A percentile compares a stretch with the other conserved stretches of the same genome.
Evolutionary conservation across 2,113 vertebrate genomes (phyloP).

Genomic region (Marmota flaviventris): DNA sequence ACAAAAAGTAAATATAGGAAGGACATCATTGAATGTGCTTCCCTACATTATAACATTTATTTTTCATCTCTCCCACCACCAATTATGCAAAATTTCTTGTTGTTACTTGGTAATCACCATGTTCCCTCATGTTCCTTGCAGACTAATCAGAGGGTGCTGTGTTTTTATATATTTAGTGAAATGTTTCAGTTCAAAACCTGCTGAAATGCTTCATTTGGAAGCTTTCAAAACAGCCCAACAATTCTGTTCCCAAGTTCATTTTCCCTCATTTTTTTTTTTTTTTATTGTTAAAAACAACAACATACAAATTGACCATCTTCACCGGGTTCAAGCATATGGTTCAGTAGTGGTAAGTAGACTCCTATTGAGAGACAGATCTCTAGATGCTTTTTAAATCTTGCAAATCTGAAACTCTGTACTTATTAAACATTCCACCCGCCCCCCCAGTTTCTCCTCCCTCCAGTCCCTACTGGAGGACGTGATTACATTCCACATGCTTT

Average conservation of each 20-base stretch:
- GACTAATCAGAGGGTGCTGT: neutral
- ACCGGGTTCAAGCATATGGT: neutral
- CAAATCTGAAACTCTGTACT: neutral
- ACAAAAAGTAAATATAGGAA: neutral
- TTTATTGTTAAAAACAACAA: neutral
- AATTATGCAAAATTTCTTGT: constrained; percentile 5
- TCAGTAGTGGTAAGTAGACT: neutral
- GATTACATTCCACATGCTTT: too few species aligned
- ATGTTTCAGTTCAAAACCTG: neutral
- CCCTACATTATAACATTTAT: neutral
- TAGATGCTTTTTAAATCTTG: neutral
- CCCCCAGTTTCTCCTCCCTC: neutral
- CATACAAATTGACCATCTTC: neutral
- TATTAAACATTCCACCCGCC: neutral
- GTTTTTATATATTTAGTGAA: neutral
- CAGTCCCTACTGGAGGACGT: neutral
- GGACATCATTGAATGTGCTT: neutral
- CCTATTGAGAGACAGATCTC: neutral
- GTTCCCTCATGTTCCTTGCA: constrained; percentile 13
- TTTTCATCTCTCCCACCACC: neutral
- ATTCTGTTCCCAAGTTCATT: neutral
- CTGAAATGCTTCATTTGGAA: constrained; percentile 22
- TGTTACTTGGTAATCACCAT: neutral
- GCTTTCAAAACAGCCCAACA: neutral
- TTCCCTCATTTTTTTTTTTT: neutral